Percentiles rank a stretch among this genome's conserved stretches.
Conservation (phyloP, 2,888 invertebrate genomes). For the Dasypolia templi region DNA sequence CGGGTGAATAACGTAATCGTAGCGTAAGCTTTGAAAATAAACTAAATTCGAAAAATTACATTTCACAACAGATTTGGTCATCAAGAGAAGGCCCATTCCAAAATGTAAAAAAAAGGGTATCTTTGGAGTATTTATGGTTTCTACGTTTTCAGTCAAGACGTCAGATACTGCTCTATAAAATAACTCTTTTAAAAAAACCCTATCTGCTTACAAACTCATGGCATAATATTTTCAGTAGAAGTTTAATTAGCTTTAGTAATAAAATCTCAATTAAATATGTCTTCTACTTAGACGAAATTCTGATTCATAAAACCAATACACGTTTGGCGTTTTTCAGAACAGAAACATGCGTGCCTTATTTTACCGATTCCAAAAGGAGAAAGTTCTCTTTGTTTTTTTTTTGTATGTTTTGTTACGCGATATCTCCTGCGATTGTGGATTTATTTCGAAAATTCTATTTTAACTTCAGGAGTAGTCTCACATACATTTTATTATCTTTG, state of each 20-base stretch:
- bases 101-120: not conserved
- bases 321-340: no score
- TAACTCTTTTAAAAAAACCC: not conserved
- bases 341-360: no score
- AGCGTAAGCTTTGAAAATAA: not conserved
- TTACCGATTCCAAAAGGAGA: no score
- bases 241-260: not conserved
- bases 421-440: no score
- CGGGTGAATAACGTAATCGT: not conserved
- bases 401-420: no score
- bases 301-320: not conserved
- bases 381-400: no score
- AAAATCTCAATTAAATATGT: not conserved
- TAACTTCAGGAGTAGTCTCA: no score
- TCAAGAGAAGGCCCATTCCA: not conserved
- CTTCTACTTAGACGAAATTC: not conserved
- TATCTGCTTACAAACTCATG: not conserved
- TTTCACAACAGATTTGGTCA: not conserved
- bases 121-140: not conserved
- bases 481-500: no score
- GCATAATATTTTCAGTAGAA: not conserved
- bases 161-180: not conserved
- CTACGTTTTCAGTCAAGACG: no score
- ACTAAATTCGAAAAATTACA: not conserved
- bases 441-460: no score